phyloP scores from a whole-genome alignment of 2,797 vertebrate genomes.

The Periparus ater region DNA sequence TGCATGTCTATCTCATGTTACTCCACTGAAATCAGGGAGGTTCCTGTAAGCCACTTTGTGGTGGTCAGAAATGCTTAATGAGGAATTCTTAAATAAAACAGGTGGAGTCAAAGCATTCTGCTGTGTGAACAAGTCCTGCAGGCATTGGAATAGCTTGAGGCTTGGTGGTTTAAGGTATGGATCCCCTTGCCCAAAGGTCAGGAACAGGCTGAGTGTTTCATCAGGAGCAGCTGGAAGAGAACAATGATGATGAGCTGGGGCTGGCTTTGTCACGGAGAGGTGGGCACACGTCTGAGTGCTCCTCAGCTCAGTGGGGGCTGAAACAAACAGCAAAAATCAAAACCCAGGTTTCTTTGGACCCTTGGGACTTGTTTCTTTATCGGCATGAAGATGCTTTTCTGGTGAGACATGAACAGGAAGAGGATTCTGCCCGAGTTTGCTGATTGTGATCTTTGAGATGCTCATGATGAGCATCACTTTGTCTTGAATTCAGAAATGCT shows the following conservation, averaged over 20 bases:
- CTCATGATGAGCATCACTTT: accelerated
- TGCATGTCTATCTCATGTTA: not conserved
- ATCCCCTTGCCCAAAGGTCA: not conserved
- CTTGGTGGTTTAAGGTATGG: not conserved
- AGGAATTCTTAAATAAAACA: not conserved
- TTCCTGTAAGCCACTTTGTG: not conserved
- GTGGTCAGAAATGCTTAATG: not conserved
- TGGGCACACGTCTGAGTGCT: not conserved
- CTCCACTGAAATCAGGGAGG: not conserved
- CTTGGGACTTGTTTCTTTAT: not conserved
- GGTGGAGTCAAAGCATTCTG: not conserved
- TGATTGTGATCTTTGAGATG: not conserved
- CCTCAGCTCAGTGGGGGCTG: not conserved
- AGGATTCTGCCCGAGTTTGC: not conserved
- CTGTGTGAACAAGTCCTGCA: not conserved
- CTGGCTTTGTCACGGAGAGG: not conserved
- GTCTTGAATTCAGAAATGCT: not conserved
- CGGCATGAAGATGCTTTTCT: not conserved
- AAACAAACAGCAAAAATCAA: not conserved
- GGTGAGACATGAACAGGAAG: not conserved
- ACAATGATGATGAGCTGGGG: not conserved
- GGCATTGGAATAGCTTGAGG: not conserved
- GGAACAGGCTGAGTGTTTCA: not conserved
- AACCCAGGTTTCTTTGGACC: not conserved
- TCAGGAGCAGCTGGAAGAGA: not conserved